phyloP scores from a whole-genome alignment of 1,140 invertebrate species.

The Cecropterus lyciades region DNA sequence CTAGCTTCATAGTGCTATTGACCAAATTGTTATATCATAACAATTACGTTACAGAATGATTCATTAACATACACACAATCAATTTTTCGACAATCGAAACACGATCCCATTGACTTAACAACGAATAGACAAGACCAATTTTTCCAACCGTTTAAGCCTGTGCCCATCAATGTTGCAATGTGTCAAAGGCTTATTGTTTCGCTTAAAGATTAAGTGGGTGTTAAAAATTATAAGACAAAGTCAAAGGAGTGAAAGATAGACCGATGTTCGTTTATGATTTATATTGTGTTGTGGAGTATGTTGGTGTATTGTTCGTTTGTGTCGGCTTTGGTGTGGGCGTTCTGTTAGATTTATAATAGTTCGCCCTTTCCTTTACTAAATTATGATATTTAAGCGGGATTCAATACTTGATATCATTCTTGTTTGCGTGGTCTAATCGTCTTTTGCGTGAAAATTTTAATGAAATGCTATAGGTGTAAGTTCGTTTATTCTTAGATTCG shows the following conservation, averaged over 20 bases:
- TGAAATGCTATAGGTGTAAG: neutral
- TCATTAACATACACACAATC: slow-evolving; percentile 26
- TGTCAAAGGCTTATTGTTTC: slow-evolving; percentile 62
- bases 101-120: slow-evolving; percentile 21
- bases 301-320: slow-evolving; percentile 63
- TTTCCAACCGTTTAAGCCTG: slow-evolving; percentile 30
- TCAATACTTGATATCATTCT: slow-evolving; percentile 46
- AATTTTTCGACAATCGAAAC: slow-evolving; percentile 32
- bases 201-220: slow-evolving; percentile 77
- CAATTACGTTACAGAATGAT: neutral
- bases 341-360: slow-evolving; percentile 74
- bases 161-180: slow-evolving; percentile 31
- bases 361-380: slow-evolving; percentile 62
- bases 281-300: slow-evolving; percentile 69
- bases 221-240: slow-evolving; percentile 78
- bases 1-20: neutral
- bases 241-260: slow-evolving; percentile 73
- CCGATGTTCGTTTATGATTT: slow-evolving; percentile 73
- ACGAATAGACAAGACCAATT: slow-evolving; percentile 35
- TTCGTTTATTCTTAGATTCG: neutral
- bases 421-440: slow-evolving; percentile 23
- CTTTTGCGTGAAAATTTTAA: slow-evolving; percentile 20
- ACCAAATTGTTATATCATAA: slow-evolving; percentile 16
- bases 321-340: slow-evolving; percentile 61
- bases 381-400: slow-evolving; percentile 51